phyloP scores from a whole-genome alignment of 2,888 invertebrate species.

The Poecilus cupreus region DNA sequence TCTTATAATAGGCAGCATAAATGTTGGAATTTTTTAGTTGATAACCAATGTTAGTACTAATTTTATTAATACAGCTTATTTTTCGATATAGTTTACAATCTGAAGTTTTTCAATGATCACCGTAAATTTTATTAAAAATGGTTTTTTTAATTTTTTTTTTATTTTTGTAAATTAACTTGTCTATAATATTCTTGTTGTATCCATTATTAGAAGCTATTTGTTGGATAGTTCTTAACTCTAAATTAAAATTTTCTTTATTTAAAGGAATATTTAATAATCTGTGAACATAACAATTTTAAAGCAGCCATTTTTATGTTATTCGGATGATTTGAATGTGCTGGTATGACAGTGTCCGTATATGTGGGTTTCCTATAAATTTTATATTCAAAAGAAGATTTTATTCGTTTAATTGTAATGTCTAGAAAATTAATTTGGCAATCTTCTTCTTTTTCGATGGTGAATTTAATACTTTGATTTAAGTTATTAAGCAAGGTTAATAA shows the following conservation, averaged over 20 bases:
- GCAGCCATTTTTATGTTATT: background rate
- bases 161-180: no score
- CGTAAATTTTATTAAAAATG: no score
- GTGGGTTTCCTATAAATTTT: slow-evolving; percentile 26
- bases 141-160: no score
- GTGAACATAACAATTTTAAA: background rate
- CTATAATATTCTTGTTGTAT: no score
- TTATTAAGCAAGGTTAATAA: background rate
- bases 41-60: no score
- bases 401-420: background rate
- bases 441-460: slow-evolving; percentile 22
- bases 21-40: no score
- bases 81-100: no score
- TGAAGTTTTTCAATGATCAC: no score
- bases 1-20: no score
- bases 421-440: slow-evolving; percentile 11
- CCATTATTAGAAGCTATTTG: slow-evolving; percentile 6
- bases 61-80: no score
- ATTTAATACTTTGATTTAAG: background rate
- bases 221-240: background rate
- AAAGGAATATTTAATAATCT: background rate
- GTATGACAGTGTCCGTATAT: slow-evolving; percentile 23
- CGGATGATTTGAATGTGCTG: slow-evolving; percentile 8
- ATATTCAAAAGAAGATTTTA: background rate
- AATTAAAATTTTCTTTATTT: background rate